These are phyloP conservation scores for Microtus oregoni DNA, from an alignment of 2,113 vertebrate genomes.

Conservation along the genomic window DNA sequence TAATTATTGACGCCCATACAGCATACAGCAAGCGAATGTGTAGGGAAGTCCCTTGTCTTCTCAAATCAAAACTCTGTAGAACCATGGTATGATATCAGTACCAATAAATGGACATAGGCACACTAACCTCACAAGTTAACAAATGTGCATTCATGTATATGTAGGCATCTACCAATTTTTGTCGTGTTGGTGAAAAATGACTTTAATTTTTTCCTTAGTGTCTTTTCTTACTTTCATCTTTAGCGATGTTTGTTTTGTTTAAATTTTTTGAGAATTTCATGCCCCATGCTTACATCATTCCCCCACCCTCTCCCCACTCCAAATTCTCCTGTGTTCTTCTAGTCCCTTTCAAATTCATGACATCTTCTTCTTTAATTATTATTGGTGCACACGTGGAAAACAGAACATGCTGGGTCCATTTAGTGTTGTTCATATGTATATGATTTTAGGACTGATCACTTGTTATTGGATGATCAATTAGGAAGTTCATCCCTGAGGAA, in stretches of 20 bases:
- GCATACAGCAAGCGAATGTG: not conserved
- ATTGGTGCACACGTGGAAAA: not conserved
- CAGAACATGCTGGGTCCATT: not conserved
- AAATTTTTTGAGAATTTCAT: not conserved
- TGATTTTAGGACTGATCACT: not conserved
- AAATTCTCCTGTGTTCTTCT: not conserved
- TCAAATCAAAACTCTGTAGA: not conserved
- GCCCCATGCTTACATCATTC: not conserved
- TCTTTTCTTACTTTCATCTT: not conserved
- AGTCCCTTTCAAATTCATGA: not conserved
- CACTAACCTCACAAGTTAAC: not conserved
- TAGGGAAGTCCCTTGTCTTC: not conserved
- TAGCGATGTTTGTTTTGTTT: not conserved
- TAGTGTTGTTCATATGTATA: not conserved
- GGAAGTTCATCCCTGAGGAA: not conserved
- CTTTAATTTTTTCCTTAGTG: not conserved
- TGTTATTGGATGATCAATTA: not conserved
- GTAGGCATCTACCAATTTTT: not conserved
- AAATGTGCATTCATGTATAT: not conserved
- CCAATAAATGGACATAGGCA: not conserved
- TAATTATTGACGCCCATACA: not conserved
- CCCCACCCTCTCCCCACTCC: not conserved
- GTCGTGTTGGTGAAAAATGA: not conserved
- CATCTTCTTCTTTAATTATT: not conserved
- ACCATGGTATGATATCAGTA: not conserved